Percentiles rank a stretch among this genome's conserved stretches.
phyloP scores from a whole-genome alignment of 2,888 invertebrate genomes.

The Drosophila robusta region DNA sequence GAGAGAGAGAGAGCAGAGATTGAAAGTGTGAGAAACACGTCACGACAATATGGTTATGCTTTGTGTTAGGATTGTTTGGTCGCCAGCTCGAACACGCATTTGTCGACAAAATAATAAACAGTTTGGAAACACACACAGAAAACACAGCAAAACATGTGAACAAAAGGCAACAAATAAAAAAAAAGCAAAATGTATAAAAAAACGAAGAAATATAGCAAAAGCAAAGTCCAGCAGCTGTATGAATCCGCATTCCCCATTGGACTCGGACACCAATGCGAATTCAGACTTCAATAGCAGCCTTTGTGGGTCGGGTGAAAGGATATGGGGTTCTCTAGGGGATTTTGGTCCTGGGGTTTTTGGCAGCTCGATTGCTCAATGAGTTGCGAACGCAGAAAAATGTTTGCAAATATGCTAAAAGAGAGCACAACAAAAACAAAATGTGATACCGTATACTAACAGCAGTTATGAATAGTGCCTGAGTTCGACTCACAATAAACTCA shows the following conservation, averaged over 20 bases:
- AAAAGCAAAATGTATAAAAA: neutral
- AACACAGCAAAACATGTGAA: constrained; percentile 34
- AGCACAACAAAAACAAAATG: constrained; percentile 1
- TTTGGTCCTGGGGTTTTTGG: constrained; percentile 10
- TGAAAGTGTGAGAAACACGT: constrained; percentile 24
- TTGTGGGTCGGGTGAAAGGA: neutral
- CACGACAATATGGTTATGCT: constrained; percentile 62
- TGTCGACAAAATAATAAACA: constrained; percentile 67
- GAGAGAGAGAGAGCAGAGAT: no score
- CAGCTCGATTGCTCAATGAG: constrained; percentile 67
- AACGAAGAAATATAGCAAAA: neutral
- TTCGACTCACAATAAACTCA: constrained; percentile 29
- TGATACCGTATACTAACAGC: constrained; percentile 17
- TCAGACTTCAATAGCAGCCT: neutral
- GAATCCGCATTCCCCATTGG: constrained; percentile 36
- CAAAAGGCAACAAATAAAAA: constrained; percentile 40
- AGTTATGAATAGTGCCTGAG: constrained; percentile 34
- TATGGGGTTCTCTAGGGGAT: neutral
- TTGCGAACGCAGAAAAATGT: constrained; percentile 63
- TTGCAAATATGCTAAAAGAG: constrained; percentile 57
- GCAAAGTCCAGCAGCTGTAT: constrained; percentile 35
- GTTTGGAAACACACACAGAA: constrained; percentile 40
- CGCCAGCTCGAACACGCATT: constrained; percentile 45
- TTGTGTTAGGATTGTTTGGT: constrained; percentile 36
- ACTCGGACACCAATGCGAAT: constrained; percentile 27